Conservation (phyloP, 2,888 invertebrate genomes). For the Mermis nigrescens region DNA sequence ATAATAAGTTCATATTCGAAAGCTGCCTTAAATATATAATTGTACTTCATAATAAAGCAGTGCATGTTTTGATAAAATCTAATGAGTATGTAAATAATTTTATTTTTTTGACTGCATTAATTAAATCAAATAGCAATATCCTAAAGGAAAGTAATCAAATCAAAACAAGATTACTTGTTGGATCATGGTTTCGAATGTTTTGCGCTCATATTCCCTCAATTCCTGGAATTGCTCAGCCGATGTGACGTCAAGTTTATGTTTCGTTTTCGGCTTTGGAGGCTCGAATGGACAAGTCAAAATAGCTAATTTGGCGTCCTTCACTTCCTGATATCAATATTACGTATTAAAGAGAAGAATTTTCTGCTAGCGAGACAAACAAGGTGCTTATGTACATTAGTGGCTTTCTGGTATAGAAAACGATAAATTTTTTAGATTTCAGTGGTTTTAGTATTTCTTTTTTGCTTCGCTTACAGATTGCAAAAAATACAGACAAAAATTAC, state of each 20-base stretch:
- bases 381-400: too few species aligned
- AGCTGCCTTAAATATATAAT: too few species aligned
- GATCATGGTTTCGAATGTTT: constrained; percentile 87
- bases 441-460: too few species aligned
- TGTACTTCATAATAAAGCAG: too few species aligned
- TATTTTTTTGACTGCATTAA: background rate
- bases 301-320: constrained; percentile 73
- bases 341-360: constrained; percentile 11
- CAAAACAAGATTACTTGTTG: constrained; percentile 34
- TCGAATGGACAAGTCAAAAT: constrained; percentile 98
- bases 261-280: constrained; percentile 98
- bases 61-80: too few species aligned
- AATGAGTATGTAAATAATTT: too few species aligned
- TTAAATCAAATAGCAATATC: constrained; percentile 5
- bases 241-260: constrained; percentile 93
- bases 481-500: too few species aligned
- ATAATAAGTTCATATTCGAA: too few species aligned
- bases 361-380: background rate
- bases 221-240: constrained; percentile 84
- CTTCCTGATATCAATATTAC: too few species aligned
- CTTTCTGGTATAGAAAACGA: background rate
- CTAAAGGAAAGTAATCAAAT: constrained; percentile 25
- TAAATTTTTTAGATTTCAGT: too few species aligned
- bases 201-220: constrained; percentile 72
- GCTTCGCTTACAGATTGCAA: too few species aligned